Conservation (phyloP, 1,140 invertebrate species). For the Acromyrmex charruanus region DNA sequence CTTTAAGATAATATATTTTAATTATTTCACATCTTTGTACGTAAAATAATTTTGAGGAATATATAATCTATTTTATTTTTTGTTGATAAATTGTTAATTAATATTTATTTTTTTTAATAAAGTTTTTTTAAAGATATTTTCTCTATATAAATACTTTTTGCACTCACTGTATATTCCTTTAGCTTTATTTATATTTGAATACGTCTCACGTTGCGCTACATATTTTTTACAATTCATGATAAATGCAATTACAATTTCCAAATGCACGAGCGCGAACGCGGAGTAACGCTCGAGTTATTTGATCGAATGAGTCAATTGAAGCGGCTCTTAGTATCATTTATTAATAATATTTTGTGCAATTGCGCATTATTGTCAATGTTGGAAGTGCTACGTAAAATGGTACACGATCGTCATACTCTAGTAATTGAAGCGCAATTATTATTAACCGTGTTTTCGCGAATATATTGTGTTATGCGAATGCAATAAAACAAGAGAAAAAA, state of each 20-base stretch:
- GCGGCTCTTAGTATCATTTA: not conserved
- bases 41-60: no score
- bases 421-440: not conserved
- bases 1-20: no score
- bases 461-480: not conserved
- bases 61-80: no score
- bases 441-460: not conserved
- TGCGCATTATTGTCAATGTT: not conserved
- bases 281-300: not conserved
- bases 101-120: no score
- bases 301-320: constrained; percentile 8
- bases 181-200: constrained; percentile 2
- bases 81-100: no score
- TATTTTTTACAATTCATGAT: not conserved
- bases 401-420: not conserved
- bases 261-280: not conserved
- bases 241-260: not conserved
- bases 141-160: no score
- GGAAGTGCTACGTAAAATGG: not conserved
- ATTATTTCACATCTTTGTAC: no score
- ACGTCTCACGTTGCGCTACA: not conserved
- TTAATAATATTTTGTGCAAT: constrained; percentile 20
- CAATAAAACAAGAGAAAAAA: not conserved
- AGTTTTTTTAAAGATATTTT: no score
- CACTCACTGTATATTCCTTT: not conserved